phyloP scores from a whole-genome alignment of 2,113 vertebrate species.

The Lichenostomus cassidix region DNA sequence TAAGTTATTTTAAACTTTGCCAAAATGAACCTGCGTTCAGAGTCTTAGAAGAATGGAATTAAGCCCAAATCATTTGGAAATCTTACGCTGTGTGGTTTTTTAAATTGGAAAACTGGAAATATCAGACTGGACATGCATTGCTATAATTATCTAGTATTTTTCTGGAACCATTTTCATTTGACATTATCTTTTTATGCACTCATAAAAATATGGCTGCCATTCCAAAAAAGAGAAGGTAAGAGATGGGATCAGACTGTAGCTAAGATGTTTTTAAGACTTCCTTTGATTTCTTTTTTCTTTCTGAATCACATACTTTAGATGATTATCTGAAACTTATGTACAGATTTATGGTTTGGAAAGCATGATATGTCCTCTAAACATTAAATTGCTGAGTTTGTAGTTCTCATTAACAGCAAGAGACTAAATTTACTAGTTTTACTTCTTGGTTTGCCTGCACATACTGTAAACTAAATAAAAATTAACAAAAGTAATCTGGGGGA shows the following conservation, averaged over 20 bases:
- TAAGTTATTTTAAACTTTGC: slow-evolving; percentile 65
- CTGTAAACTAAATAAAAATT: background rate
- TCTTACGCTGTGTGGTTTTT: background rate
- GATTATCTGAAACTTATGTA: background rate
- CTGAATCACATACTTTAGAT: background rate
- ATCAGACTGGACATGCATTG: background rate
- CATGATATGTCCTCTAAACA: background rate
- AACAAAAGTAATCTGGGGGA: background rate
- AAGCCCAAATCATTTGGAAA: slow-evolving; percentile 45
- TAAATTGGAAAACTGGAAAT: background rate
- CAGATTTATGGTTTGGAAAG: background rate
- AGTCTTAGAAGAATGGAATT: slow-evolving; percentile 40
- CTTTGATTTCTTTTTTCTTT: background rate
- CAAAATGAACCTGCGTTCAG: slow-evolving; percentile 60
- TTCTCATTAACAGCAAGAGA: background rate
- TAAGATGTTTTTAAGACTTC: background rate
- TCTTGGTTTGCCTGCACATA: background rate
- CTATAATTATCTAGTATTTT: background rate
- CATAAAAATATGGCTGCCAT: slow-evolving; percentile 51
- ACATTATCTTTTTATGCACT: slow-evolving; percentile 7
- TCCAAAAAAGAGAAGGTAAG: slow-evolving; percentile 54
- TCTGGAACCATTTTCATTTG: background rate
- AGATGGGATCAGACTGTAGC: background rate
- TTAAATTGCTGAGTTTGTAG: background rate
- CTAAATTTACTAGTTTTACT: background rate